phyloP scores from a whole-genome alignment of 2,113 vertebrate species.

The Coryphaenoides rupestris region DNA sequence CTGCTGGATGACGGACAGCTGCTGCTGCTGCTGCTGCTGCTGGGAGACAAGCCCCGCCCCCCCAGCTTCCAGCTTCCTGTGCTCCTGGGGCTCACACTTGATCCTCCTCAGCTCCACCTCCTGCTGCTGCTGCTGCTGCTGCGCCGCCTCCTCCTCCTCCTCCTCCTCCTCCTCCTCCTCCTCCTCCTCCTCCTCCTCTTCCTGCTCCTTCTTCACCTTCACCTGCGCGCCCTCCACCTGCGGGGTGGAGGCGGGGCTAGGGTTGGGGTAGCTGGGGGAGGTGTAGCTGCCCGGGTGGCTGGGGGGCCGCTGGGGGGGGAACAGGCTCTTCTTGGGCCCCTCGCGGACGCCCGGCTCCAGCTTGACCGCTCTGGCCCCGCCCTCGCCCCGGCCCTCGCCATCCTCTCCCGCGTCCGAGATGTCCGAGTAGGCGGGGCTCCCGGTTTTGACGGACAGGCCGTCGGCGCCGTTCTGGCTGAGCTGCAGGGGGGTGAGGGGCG shows the following conservation, averaged over 20 bases:
- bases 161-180: constrained; percentile 79
- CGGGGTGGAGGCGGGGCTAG: constrained; percentile 77
- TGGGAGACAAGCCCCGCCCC: constrained; percentile 58
- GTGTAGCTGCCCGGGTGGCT: constrained; percentile 47
- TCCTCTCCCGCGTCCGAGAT: constrained; percentile 95
- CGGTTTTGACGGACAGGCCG: constrained; percentile 86
- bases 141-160: constrained; percentile 78
- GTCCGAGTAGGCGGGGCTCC: constrained; percentile 93
- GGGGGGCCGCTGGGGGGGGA: constrained; percentile 80
- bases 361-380: constrained; percentile 83
- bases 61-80: constrained; percentile 26
- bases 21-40: constrained; percentile 69
- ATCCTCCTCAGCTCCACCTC: constrained; percentile 46
- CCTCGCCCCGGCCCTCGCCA: constrained; percentile 75
- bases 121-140: constrained; percentile 74
- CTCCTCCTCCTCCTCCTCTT: constrained; percentile 78
- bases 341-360: constrained; percentile 79
- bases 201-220: constrained; percentile 83
- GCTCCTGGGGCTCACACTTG: constrained; percentile 67
- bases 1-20: constrained; percentile 93
- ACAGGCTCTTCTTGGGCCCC: constrained; percentile 88
- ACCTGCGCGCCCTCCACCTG: constrained; percentile 71
- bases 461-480: constrained; percentile 90
- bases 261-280: constrained; percentile 84
- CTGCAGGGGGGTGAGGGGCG: constrained; percentile 74